These are phyloP conservation scores for Rhinoraja longicauda DNA, from an alignment of 2,797 vertebrate genomes.

Conservation along the genomic window DNA sequence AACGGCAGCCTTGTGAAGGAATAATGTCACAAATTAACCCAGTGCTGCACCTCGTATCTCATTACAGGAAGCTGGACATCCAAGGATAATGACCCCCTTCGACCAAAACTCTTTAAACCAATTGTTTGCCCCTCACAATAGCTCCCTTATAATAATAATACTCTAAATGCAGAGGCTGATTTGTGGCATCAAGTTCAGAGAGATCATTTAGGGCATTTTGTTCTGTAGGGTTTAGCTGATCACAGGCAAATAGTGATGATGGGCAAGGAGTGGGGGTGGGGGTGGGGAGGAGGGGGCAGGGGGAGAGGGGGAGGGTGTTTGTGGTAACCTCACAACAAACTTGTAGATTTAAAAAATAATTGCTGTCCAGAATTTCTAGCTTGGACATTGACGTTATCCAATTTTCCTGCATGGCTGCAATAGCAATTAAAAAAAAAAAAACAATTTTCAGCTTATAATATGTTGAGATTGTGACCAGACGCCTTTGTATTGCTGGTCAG, in stretches of 20 bases:
- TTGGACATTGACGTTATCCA: neutral
- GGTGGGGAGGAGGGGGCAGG: neutral
- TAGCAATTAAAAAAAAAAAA: too few relatives aligned
- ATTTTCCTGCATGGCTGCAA: too few relatives aligned
- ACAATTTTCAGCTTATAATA: neutral
- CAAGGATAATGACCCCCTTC: neutral
- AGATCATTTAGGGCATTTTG: neutral
- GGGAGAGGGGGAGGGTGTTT: neutral
- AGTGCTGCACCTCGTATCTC: neutral
- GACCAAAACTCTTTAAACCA: neutral
- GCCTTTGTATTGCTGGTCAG: neutral
- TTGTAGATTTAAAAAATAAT: neutral
- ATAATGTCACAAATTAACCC: conserved; percentile 15
- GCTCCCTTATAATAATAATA: neutral
- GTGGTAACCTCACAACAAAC: neutral
- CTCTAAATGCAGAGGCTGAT: neutral
- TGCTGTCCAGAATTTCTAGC: neutral
- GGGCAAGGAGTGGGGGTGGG: neutral
- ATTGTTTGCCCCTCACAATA: neutral
- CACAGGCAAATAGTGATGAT: neutral
- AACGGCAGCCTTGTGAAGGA: neutral
- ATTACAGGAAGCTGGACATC: conserved; percentile 13
- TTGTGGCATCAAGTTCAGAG: neutral
- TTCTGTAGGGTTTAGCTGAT: neutral
- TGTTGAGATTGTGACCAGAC: neutral